A percentile compares a stretch with the other conserved stretches of the same genome.
These are phyloP conservation scores for Drosophila mayaguana DNA, from an alignment of 2,888 invertebrate species.

Conservation along the genomic window DNA sequence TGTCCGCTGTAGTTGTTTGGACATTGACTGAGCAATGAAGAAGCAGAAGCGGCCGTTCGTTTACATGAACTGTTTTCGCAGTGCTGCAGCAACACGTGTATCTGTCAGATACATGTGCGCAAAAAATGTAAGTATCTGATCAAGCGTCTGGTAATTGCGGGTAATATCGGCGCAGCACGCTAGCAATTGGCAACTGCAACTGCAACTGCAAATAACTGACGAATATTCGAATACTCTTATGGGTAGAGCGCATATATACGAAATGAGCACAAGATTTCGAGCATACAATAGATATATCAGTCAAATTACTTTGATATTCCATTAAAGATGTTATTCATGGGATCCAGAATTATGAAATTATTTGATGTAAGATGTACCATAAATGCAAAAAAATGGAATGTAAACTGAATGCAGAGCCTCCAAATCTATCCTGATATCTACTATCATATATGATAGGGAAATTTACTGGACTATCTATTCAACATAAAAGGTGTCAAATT, in stretches of 20 bases:
- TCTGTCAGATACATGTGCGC: constrained; percentile 62
- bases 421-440: neutral
- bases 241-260: neutral
- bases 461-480: too few relatives aligned
- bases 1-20: constrained; percentile 40
- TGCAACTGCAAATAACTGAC: too few relatives aligned
- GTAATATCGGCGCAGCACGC: constrained; percentile 70
- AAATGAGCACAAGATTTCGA: neutral
- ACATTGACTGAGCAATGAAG: constrained; percentile 25
- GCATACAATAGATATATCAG: neutral
- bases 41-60: constrained; percentile 39
- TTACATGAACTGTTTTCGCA: constrained; percentile 51
- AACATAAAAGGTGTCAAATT: too few relatives aligned
- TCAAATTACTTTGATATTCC: too few relatives aligned
- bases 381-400: too few relatives aligned
- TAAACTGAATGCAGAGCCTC: neutral
- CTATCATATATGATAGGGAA: too few relatives aligned
- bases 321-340: neutral
- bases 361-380: neutral
- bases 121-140: constrained; percentile 52
- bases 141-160: constrained; percentile 56
- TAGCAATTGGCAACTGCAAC: constrained; percentile 31
- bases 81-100: constrained; percentile 65
- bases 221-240: constrained; percentile 2
- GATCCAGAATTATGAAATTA: neutral